Evolutionary conservation across 2,113 vertebrate genomes (phyloP).

Genomic region (Chloropsis hardwickii): DNA sequence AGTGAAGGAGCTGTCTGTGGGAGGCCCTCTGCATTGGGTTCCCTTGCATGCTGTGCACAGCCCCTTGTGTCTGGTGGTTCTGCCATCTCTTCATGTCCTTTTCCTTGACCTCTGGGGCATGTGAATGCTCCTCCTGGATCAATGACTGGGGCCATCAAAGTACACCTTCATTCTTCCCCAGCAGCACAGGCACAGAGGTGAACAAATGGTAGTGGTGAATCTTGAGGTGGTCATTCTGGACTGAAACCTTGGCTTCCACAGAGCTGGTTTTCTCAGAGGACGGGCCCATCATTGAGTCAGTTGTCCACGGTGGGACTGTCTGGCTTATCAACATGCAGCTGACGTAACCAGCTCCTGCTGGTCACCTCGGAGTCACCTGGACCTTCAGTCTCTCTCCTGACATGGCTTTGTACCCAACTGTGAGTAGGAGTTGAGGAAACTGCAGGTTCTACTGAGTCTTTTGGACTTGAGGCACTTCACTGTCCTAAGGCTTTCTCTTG

Average conservation of each 20-base stretch:
- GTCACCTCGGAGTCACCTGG: neutral
- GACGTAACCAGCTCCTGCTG: neutral
- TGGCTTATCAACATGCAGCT: neutral
- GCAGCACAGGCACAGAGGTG: neutral
- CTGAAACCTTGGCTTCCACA: neutral
- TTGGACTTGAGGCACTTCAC: neutral
- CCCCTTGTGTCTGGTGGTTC: neutral
- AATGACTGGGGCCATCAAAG: neutral
- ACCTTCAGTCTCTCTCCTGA: neutral
- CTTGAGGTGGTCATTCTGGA: neutral
- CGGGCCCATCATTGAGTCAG: neutral
- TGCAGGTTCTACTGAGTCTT: neutral
- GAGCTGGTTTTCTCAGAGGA: neutral
- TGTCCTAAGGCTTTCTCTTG: neutral
- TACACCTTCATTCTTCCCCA: neutral
- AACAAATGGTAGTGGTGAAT: neutral
- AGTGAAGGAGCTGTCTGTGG: neutral
- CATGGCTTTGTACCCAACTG: neutral
- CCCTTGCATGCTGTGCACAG: neutral
- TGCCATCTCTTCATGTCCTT: neutral
- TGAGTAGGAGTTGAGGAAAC: neutral
- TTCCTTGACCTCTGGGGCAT: neutral
- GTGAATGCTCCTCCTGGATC: neutral
- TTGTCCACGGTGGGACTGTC: neutral
- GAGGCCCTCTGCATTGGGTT: constrained; percentile 16